These are phyloP conservation scores for Mugil cephalus DNA, from an alignment of 2,113 vertebrate species.

Conservation along the genomic window DNA sequence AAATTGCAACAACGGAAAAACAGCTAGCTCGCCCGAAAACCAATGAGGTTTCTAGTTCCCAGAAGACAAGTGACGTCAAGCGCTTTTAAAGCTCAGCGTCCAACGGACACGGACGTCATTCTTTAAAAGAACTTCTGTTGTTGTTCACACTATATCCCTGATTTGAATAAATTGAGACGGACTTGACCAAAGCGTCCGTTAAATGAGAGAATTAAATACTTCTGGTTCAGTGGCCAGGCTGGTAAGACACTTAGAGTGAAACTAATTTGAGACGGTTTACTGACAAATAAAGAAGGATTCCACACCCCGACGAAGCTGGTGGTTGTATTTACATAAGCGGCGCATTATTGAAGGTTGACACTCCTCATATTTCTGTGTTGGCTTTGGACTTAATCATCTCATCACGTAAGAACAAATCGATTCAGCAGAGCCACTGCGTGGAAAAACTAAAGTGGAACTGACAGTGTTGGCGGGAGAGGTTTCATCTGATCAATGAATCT, in stretches of 20 bases:
- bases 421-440: neutral
- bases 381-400: neutral
- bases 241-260: neutral
- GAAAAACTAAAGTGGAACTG: neutral
- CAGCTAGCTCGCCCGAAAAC: no score
- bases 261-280: neutral
- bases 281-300: neutral
- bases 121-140: no score
- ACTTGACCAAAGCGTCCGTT: no score
- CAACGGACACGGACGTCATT: no score
- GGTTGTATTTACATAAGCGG: neutral
- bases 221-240: neutral
- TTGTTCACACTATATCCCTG: no score
- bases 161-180: no score
- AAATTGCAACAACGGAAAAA: no score
- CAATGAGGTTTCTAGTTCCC: no score
- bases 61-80: no score
- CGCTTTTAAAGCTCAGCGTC: no score
- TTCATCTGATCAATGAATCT: slow-evolving; percentile 22
- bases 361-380: neutral
- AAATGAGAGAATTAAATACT: neutral
- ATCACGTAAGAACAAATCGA: neutral
- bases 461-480: neutral
- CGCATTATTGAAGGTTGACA: neutral
- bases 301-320: no score